phyloP scores from a whole-genome alignment of 2,888 invertebrate genomes.

The Timema cristinae region DNA sequence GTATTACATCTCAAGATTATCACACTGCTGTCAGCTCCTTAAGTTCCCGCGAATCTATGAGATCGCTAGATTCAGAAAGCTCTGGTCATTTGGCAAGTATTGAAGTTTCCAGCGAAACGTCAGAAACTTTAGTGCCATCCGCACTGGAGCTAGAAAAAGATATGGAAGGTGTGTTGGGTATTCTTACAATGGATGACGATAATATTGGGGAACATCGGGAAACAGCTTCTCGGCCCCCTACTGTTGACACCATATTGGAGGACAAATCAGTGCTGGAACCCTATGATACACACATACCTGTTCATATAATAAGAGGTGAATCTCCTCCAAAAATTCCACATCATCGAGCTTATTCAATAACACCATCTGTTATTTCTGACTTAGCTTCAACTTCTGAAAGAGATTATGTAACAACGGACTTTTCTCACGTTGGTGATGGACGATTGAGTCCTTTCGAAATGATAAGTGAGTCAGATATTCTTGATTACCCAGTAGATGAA shows the following conservation, averaged over 20 bases:
- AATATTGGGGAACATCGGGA: conserved; percentile 37
- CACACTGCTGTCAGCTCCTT: conserved; percentile 82
- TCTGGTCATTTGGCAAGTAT: conserved; percentile 85
- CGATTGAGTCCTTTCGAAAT: conserved; percentile 31
- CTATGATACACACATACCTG: conserved; percentile 38
- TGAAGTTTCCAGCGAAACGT: conserved; percentile 78
- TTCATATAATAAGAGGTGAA: conserved; percentile 36
- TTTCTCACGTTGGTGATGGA: conserved; percentile 50
- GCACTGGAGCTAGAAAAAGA: conserved; percentile 76
- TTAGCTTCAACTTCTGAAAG: conserved; percentile 42
- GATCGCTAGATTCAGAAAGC: conserved; percentile 82
- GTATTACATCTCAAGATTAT: conserved; percentile 78
- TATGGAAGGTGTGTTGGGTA: conserved; percentile 57
- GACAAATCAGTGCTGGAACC: conserved; percentile 35
- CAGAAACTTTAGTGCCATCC: conserved; percentile 90
- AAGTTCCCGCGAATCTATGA: conserved; percentile 86
- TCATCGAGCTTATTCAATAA: conserved; percentile 23
- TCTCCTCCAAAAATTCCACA: conserved; percentile 28
- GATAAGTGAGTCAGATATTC: conserved; percentile 30
- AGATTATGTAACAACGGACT: conserved; percentile 47
- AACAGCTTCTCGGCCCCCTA: conserved; percentile 12
- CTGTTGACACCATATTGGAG: conserved; percentile 32
- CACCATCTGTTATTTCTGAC: conserved; percentile 33
- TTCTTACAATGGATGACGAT: conserved; percentile 39
- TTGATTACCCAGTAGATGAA: conserved; percentile 42